Evolutionary conservation across 2,888 invertebrate genomes (phyloP), one percentile per base, ranked within the genome.

Genomic region (Eristalis tenax): DNA sequence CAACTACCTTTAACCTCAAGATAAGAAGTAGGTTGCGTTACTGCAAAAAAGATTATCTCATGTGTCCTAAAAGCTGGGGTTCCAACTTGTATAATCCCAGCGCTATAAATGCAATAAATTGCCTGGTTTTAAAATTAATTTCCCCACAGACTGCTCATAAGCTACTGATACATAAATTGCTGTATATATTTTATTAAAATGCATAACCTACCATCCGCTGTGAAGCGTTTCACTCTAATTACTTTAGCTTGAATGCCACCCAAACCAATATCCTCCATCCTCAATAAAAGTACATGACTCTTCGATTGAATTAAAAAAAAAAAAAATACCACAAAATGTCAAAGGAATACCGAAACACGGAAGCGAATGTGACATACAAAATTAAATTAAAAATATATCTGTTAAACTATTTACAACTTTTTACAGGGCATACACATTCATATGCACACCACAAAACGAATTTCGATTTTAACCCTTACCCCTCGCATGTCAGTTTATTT

Each of bases 311-410:
- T n/a, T n/a, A 32, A 32, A 10, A 6, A 32, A 32, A 32, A 32
- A 28, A 10, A 32, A 83, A 80, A 56, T 68, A 63, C 76, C 84
- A 85, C 76, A 85, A 85, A 85, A 81, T 76, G 84, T 80, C 84
- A 81, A 84, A 81, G 66, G 84, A 35, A 80, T 76, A 56, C 70
- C 63, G 15, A 6, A 32, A 69, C 63, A 32, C 38, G 63, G 56
- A 63, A 50, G 26, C 63, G 18, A 65, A 50, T 18, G 8, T 50
- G 50, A 8, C 50, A 18, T 18, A 50, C 18, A 18, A n/a, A 50
- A 50, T 50, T 18, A 15, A 40, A 71, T 15, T 70, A 23, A 23
- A 64, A 32, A 63, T 15, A 35, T 69, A 26, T 26, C 50, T 43
- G n/a, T 43, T n/a, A n/a, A 43, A n/a, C 38, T 38, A 38, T 38